phyloP scores from a whole-genome alignment of 2,113 vertebrate species.

The Ptyas mucosa region DNA sequence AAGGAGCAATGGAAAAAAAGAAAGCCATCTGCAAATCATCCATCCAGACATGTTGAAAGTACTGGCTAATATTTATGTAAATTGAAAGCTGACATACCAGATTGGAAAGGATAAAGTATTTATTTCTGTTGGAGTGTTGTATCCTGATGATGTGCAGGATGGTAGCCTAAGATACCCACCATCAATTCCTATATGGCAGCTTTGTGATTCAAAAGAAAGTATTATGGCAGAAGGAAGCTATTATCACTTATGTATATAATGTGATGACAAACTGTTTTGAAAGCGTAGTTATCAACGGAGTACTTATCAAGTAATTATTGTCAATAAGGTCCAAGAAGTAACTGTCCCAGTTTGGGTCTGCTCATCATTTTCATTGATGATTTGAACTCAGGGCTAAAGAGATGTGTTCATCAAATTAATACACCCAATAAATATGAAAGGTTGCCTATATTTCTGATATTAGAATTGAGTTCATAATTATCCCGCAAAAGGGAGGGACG shows the following conservation, averaged over 20 bases:
- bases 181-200: neutral
- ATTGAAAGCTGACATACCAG: neutral
- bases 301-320: slow-evolving; percentile 8
- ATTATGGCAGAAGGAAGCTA: neutral
- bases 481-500: neutral
- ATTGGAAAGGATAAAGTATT: neutral
- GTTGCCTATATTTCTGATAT: neutral
- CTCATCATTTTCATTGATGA: neutral
- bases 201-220: neutral
- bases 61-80: neutral
- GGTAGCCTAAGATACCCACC: neutral
- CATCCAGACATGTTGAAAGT: neutral
- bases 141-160: neutral
- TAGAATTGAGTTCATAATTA: neutral
- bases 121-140: neutral
- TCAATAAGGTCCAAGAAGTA: neutral
- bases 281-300: neutral
- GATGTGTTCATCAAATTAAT: neutral
- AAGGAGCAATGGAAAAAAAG: neutral
- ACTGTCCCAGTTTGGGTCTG: neutral
- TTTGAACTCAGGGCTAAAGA: neutral
- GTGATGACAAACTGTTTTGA: neutral
- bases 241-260: neutral
- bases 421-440: neutral
- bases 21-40: neutral